phyloP scores from a whole-genome alignment of 2,888 invertebrate species.

The Rhagonycha fulva region DNA sequence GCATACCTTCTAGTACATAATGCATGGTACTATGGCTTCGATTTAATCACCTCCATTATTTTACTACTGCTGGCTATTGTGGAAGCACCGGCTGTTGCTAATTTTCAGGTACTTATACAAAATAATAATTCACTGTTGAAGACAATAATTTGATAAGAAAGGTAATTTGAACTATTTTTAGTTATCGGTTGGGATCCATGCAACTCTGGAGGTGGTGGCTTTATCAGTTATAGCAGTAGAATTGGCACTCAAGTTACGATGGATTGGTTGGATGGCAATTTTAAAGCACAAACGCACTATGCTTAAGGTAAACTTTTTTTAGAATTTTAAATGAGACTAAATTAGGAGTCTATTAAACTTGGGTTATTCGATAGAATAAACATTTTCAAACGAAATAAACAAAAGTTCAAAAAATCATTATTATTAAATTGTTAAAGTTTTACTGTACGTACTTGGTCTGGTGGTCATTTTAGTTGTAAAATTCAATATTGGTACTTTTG shows the following conservation, averaged over 20 bases:
- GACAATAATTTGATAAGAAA: neutral
- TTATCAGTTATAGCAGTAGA: constrained; percentile 78
- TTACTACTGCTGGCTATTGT: constrained; percentile 77
- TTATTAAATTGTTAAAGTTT: too few relatives aligned
- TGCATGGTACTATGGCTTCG: constrained; percentile 83
- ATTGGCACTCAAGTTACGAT: constrained; percentile 77
- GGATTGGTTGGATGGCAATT: constrained; percentile 86
- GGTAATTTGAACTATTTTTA: constrained; percentile 42
- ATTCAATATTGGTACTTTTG: too few relatives aligned
- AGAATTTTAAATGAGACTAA: too few relatives aligned
- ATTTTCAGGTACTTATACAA: constrained; percentile 58
- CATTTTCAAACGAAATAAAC: too few relatives aligned
- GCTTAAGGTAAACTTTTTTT: constrained; percentile 67
- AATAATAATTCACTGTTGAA: neutral
- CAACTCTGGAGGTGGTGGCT: constrained; percentile 78
- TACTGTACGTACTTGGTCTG: too few relatives aligned
- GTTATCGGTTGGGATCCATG: constrained; percentile 80
- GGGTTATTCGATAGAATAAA: too few relatives aligned
- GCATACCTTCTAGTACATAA: constrained; percentile 88
- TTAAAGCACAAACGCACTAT: constrained; percentile 83
- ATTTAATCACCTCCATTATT: constrained; percentile 75
- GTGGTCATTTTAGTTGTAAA: too few relatives aligned
- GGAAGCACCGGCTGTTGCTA: constrained; percentile 79
- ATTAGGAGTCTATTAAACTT: too few relatives aligned
- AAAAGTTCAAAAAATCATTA: too few relatives aligned